Conservation (phyloP, 2,888 invertebrate genomes). For the Megastigmus dorsalis region DNA sequence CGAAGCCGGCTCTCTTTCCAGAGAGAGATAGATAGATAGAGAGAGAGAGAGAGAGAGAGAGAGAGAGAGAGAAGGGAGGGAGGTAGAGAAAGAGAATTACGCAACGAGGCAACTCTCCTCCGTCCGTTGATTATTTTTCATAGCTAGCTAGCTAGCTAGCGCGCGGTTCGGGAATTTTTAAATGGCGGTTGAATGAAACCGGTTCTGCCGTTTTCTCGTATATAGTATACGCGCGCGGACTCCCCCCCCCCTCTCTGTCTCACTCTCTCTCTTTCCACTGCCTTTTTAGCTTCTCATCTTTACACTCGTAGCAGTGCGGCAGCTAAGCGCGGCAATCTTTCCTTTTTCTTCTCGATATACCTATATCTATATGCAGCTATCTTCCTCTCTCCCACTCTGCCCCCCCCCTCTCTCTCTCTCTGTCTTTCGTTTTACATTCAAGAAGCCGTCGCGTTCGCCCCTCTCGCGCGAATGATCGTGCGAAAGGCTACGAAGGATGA, state of each 20-base stretch:
- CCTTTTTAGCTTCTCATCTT: conserved; percentile 21
- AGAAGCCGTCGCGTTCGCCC: background rate
- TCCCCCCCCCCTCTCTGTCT: no score
- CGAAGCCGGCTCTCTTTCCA: no score
- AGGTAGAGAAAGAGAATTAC: conserved; percentile 60
- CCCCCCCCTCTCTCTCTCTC: background rate
- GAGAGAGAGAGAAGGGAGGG: background rate
- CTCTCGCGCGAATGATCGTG: conserved; percentile 19
- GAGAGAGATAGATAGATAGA: no score
- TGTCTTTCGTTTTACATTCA: background rate
- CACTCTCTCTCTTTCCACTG: background rate
- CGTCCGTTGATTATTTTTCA: conserved; percentile 73
- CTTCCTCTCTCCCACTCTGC: background rate
- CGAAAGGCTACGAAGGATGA: conserved; percentile 9
- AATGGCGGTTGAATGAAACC: conserved; percentile 73
- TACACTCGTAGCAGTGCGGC: background rate
- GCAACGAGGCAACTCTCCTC: conserved; percentile 60
- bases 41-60: conserved; percentile 46
- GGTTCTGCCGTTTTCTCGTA: conserved; percentile 58
- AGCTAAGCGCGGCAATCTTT: background rate
- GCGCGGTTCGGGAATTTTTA: conserved; percentile 68
- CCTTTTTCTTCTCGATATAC: background rate
- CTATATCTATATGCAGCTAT: background rate
- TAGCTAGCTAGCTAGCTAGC: conserved; percentile 55
- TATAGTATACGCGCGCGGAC: conserved; percentile 8